A percentile compares a stretch with the other conserved stretches of the same genome.
phyloP scores from a whole-genome alignment of 2,113 vertebrate genomes.

The Notarius quadriscutis region DNA sequence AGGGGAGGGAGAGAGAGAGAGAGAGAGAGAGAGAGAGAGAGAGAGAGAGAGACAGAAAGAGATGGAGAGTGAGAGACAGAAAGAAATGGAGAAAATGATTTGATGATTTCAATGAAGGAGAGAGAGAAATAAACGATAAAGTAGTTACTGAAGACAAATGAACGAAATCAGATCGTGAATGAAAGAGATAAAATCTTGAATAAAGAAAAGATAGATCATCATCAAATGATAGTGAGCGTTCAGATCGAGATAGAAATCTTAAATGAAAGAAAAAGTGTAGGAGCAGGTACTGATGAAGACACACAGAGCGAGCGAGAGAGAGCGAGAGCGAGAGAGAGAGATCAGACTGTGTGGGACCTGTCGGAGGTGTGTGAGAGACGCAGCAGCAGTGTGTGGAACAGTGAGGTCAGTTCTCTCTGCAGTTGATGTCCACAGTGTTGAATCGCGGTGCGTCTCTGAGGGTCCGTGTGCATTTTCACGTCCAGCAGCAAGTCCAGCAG shows the following conservation, averaged over 20 bases:
- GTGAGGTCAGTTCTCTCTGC: conserved; percentile 83
- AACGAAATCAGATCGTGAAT: neutral
- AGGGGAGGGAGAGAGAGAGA: neutral
- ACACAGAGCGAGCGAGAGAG: neutral
- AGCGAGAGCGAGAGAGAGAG: neutral
- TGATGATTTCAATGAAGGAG: neutral
- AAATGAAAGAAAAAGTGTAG: too few relatives aligned
- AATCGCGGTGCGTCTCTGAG: conserved; percentile 65
- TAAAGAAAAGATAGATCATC: neutral
- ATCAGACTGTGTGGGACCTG: conserved; percentile 74
- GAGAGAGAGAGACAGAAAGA: too few relatives aligned
- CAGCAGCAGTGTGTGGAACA: conserved; percentile 82
- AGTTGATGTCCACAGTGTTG: conserved; percentile 81
- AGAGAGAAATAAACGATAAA: neutral
- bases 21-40: neutral
- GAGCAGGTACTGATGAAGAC: neutral
- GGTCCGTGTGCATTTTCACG: conserved; percentile 49
- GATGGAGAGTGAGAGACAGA: neutral
- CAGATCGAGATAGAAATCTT: neutral
- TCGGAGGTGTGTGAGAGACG: conserved; percentile 73
- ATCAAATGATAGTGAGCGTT: neutral
- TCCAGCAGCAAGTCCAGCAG: conserved; percentile 83
- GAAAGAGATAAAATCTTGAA: too few relatives aligned
- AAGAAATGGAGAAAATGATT: neutral
- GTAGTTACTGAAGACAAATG: neutral